Conservation (phyloP, 35 echinoderm and acorn worm species). For the Lytechinus variegatus region DNA sequence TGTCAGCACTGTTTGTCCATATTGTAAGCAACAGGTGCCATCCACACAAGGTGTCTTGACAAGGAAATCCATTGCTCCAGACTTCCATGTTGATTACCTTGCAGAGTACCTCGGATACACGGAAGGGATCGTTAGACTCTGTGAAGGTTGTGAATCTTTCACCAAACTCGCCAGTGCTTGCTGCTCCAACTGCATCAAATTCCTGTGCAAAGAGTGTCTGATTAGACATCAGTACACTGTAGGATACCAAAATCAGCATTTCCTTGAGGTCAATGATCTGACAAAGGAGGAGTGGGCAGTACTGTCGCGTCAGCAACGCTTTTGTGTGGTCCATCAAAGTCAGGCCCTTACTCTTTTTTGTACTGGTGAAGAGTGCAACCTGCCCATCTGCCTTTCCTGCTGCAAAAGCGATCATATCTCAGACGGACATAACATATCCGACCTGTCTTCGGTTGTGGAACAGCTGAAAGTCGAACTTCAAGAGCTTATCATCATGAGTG, state of each 20-base stretch:
- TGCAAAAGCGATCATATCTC: conserved; percentile 51
- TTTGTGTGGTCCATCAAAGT: conserved; percentile 58
- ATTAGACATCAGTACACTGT: conserved; percentile 61
- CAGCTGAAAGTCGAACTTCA: conserved; percentile 38
- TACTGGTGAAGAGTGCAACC: conserved; percentile 56
- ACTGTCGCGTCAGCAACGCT: conserved; percentile 48
- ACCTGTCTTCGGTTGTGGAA: conserved; percentile 55
- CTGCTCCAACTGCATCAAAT: conserved; percentile 58
- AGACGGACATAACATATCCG: conserved; percentile 38
- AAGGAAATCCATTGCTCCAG: conserved; percentile 18
- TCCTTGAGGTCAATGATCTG: conserved; percentile 56
- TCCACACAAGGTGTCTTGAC: conserved; percentile 5
- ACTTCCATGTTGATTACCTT: conserved; percentile 56
- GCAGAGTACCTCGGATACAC: conserved; percentile 55
- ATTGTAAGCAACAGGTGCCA: conserved; percentile 50
- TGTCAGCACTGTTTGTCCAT: conserved; percentile 43
- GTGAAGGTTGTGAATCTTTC: conserved; percentile 61
- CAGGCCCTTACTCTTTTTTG: conserved; percentile 64
- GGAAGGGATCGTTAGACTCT: conserved; percentile 36
- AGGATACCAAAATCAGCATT: conserved; percentile 58
- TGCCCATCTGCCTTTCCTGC: conserved; percentile 58
- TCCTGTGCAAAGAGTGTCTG: conserved; percentile 64
- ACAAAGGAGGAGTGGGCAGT: conserved; percentile 30
- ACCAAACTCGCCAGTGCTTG: conserved; percentile 51
- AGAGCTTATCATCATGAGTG: conserved; percentile 59